Conservation (phyloP, 2,797 vertebrate genomes). For the Squalus acanthias region DNA sequence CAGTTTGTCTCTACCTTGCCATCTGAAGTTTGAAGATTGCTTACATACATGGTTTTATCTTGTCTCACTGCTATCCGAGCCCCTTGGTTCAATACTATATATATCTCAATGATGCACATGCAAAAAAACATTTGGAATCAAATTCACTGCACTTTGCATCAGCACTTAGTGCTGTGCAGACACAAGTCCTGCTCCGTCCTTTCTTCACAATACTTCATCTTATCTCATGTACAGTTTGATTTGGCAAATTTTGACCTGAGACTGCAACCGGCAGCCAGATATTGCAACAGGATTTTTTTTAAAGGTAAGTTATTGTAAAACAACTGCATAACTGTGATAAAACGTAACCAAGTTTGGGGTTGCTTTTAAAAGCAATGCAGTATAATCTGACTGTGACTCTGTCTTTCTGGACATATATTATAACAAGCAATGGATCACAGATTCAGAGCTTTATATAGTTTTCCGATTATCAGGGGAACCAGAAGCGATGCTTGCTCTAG, state of each 20-base stretch:
- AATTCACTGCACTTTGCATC: conserved; percentile 71
- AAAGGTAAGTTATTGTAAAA: conserved; percentile 19
- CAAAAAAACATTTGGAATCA: conserved; percentile 69
- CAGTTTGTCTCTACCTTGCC: background rate
- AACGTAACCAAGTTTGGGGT: background rate
- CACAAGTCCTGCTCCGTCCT: conserved; percentile 36
- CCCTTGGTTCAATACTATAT: conserved; percentile 67
- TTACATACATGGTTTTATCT: conserved; percentile 42
- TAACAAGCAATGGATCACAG: background rate
- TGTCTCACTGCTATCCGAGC: conserved; percentile 56
- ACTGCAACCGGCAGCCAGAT: background rate
- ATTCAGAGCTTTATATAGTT: background rate
- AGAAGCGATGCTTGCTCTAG: background rate
- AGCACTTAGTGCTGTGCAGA: conserved; percentile 64
- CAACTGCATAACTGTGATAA: background rate
- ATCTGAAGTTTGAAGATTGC: conserved; percentile 34
- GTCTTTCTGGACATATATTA: background rate
- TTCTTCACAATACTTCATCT: background rate
- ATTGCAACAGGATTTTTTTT: background rate
- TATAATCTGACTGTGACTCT: background rate
- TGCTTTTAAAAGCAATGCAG: background rate
- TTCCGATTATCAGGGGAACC: background rate
- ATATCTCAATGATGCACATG: conserved; percentile 78
- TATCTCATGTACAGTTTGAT: background rate
- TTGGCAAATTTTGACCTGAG: background rate